These are phyloP conservation scores for Acropora yongei DNA, from an alignment of 64 coral and sea anemone species.

Conservation along the genomic window DNA sequence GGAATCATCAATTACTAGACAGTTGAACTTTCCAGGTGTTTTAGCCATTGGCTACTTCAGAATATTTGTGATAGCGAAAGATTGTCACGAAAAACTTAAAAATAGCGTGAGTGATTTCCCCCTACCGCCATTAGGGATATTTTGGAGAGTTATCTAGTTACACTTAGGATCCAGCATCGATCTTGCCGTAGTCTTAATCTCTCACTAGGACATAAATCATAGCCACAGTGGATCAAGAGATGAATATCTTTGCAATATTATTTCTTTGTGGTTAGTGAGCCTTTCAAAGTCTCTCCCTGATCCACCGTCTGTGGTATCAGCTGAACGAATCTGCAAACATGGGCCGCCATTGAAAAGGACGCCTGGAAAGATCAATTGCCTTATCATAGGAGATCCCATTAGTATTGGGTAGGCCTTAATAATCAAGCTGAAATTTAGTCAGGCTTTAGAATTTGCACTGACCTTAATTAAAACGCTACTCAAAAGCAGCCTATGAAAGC, in stretches of 20 bases:
- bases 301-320: constrained; percentile 6
- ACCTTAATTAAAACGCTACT: too few relatives aligned
- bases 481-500: too few relatives aligned
- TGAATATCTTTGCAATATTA: not conserved
- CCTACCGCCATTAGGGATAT: too few relatives aligned
- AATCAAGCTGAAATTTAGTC: too few relatives aligned
- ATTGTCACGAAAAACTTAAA: too few relatives aligned
- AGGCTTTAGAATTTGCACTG: too few relatives aligned
- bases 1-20: constrained; percentile 87
- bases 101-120: too few relatives aligned
- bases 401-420: constrained; percentile 77
- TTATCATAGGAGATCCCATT: constrained; percentile 88
- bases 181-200: too few relatives aligned
- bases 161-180: too few relatives aligned
- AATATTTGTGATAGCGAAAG: too few relatives aligned
- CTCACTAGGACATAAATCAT: not conserved
- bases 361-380: constrained; percentile 58
- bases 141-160: too few relatives aligned
- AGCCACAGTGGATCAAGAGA: not conserved
- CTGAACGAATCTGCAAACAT: constrained; percentile 74
- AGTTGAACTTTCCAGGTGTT: constrained; percentile 38
- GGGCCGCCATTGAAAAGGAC: constrained; percentile 41
- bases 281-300: not conserved
- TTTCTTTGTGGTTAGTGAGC: not conserved
- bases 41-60: not conserved